These are phyloP conservation scores for Drosophila kikkawai DNA, from an alignment of 1,140 invertebrate genomes.

Conservation along the genomic window DNA sequence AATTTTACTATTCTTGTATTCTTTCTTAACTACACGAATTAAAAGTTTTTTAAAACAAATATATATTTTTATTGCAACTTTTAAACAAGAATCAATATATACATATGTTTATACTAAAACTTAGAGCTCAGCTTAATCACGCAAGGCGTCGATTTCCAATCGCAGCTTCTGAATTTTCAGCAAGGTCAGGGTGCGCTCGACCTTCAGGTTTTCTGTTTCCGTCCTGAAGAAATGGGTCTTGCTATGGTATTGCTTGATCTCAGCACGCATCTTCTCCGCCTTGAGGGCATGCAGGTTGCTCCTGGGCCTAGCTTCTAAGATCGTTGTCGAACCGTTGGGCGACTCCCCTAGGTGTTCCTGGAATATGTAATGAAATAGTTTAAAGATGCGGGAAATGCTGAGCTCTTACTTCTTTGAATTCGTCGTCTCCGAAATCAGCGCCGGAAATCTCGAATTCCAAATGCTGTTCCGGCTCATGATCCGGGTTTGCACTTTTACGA, in stretches of 20 bases:
- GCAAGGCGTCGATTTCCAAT: conserved; percentile 38
- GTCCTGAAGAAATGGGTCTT: conserved; percentile 21
- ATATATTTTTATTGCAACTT: too few relatives aligned
- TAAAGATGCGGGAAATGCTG: not conserved
- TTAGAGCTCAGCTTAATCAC: conserved; percentile 7
- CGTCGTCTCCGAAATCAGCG: conserved; percentile 10
- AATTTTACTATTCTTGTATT: not conserved
- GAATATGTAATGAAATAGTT: conserved; percentile 2
- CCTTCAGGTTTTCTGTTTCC: conserved; percentile 2
- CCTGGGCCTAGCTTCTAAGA: conserved; percentile 18
- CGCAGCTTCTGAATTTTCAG: conserved; percentile 38
- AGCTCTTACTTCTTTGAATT: conserved; percentile 24
- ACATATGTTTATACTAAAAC: not conserved
- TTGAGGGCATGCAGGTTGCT: conserved; percentile 12
- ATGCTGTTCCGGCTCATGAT: conserved; percentile 1
- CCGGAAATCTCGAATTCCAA: conserved; percentile 23
- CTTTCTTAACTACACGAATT: not conserved
- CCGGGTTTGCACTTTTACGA: not conserved
- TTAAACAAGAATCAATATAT: too few relatives aligned
- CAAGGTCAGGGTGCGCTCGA: conserved; percentile 24
- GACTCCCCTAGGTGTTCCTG: conserved; percentile 15
- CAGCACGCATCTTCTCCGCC: conserved; percentile 23
- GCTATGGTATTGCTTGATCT: conserved; percentile 44
- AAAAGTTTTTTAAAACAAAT: not conserved
- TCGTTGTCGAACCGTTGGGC: not conserved